Conservation (phyloP, 1,140 invertebrate species). For the Solenopsis fugax region DNA sequence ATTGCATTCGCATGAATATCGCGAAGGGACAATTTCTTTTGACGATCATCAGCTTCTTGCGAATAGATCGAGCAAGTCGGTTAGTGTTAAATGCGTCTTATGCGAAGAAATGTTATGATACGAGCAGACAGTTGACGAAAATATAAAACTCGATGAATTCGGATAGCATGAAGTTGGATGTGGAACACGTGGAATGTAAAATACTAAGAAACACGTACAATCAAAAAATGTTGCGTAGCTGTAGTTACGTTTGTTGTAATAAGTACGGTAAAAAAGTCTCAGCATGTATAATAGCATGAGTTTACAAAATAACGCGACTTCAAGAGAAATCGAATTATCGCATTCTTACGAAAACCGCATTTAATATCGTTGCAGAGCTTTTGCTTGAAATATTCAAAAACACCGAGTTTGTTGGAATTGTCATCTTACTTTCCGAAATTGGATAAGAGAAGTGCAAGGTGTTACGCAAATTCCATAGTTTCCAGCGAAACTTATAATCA, state of each 20-base stretch:
- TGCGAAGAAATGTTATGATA: not conserved
- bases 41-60: not conserved
- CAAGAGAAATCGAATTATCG: constrained; percentile 66
- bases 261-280: constrained; percentile 55
- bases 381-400: constrained; percentile 12
- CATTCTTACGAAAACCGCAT: constrained; percentile 54
- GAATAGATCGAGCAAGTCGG: constrained; percentile 32
- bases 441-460: constrained; percentile 65
- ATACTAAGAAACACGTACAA: constrained; percentile 62
- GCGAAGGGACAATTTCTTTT: not conserved
- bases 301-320: constrained; percentile 72
- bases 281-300: constrained; percentile 71
- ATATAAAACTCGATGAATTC: constrained; percentile 52
- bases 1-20: not conserved
- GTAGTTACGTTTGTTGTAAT: constrained; percentile 73
- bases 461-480: constrained; percentile 65
- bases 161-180: constrained; percentile 48
- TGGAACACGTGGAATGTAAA: constrained; percentile 63
- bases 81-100: too few relatives aligned
- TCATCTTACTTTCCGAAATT: constrained; percentile 59
- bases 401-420: not conserved
- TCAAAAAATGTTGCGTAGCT: constrained; percentile 34
- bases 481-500: constrained; percentile 53
- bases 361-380: constrained; percentile 71
- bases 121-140: constrained; percentile 19